Evolutionary conservation across 2,797 vertebrate species (phyloP).

Genomic region (Gorsachius magnificus): DNA sequence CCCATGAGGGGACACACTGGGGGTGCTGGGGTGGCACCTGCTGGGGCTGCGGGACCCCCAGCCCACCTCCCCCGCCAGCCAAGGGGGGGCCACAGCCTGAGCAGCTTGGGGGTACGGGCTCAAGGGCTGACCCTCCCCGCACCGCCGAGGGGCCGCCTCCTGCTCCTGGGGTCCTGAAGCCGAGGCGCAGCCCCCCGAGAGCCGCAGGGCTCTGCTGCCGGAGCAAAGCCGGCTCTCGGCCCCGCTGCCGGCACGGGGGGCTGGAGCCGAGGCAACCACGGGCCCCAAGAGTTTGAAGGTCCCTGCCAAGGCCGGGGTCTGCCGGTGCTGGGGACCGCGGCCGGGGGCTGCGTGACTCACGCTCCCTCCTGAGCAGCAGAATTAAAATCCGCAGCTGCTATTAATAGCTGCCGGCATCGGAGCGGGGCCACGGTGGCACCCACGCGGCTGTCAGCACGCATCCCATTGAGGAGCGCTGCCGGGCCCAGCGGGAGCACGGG

Average conservation of each 20-base stretch:
- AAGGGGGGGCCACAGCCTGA: not conserved
- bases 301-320: not conserved
- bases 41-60: not conserved
- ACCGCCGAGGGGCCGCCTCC: not conserved
- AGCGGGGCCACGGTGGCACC: not conserved
- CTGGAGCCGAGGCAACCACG: accelerated
- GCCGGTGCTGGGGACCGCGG: not conserved
- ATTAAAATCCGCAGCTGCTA: conserved; percentile 50
- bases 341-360: not conserved
- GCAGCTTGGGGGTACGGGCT: not conserved
- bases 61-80: not conserved
- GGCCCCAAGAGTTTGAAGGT: accelerated
- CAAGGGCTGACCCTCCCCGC: not conserved
- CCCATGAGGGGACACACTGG: not conserved
- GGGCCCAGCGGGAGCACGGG: not conserved
- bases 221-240: not conserved
- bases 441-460: not conserved
- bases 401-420: conserved; percentile 53
- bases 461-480: not conserved
- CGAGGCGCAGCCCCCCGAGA: not conserved
- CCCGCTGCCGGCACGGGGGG: accelerated
- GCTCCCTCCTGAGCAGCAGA: not conserved
- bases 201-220: too few species aligned
- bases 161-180: not conserved
- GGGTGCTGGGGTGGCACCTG: not conserved